Conservation (phyloP, 1,140 invertebrate species). For the Temnothorax nylanderi region DNA sequence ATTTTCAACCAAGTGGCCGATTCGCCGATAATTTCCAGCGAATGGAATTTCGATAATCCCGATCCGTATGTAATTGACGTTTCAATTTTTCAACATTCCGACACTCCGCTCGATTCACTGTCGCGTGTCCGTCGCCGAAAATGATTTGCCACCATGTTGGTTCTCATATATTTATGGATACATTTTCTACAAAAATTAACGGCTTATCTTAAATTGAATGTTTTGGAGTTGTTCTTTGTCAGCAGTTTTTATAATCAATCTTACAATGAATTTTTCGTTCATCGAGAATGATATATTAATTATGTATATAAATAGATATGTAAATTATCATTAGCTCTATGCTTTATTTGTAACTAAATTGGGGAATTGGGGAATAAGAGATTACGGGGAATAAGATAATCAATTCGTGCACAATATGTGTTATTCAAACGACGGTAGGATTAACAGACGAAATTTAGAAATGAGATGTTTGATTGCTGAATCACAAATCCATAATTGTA, state of each 20-base stretch:
- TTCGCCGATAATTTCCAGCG: constrained; percentile 67
- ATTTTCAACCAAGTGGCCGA: constrained; percentile 62
- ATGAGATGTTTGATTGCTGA: background rate
- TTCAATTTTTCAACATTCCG: constrained; percentile 61
- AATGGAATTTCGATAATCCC: constrained; percentile 67
- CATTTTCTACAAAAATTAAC: background rate
- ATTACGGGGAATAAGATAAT: background rate
- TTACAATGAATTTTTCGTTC: background rate
- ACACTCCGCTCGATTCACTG: background rate
- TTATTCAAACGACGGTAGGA: background rate
- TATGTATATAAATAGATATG: background rate
- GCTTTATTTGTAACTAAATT: background rate
- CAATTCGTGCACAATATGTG: no score
- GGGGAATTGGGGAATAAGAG: background rate
- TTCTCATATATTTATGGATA: background rate
- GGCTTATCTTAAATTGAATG: background rate
- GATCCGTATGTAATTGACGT: constrained; percentile 57
- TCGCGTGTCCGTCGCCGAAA: background rate
- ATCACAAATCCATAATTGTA: background rate
- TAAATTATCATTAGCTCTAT: background rate
- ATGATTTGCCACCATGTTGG: background rate
- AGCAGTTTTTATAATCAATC: background rate
- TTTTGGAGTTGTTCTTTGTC: background rate
- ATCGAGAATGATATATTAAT: background rate
- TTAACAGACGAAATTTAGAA: background rate